Base-by-base conservation (phyloP, 2,113 vertebrate genomes). In the Grantiella picta region DNA sequence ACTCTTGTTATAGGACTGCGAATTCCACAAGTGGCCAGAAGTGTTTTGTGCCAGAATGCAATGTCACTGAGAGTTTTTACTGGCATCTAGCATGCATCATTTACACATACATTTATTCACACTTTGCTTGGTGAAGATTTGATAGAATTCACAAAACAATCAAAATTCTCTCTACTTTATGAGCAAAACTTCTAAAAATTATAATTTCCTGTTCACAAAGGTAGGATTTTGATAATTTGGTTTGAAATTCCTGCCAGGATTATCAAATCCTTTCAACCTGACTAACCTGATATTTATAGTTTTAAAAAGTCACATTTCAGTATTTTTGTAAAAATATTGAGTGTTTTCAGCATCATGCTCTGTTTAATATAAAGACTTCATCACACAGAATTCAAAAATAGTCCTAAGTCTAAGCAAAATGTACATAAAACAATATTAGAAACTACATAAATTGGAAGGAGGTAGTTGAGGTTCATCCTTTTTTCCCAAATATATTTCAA, bases 1-100 rank as follows among this genome's bases (percentile, higher is more conserved):
- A 21, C 10, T 44, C 49, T 61, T 8, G 4, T 0, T 8, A 4
- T 0, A 57, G 60, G 31, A 42, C 13, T n/a, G 17, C 13, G 35
- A 75, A 38, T 49, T 82, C 36, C n/a, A 77, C 25, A 44, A 64
- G 29, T 7, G 15, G 33, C 68, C 61, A 66, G 19, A 45, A 80
- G 2, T 2, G 4, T 27, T 47, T 44, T 28, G 19, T 38, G 56
- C 33, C 69, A 77, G 27, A 75, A 59, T 15, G 42, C 3, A 13
- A 64, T 23, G 27, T 33, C 59, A 50, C 27, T 29, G 40, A 66
- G 33, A 45, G 59, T 11, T 27, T 50, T 16, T 57, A 45, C 31
- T 50, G n/a, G 6, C 10, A 70, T 72, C 23, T 53, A 45, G 40
- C 5, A 36, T 21, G 28, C 10, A 15, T 75, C 44, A 75, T 66